Base-by-base conservation (phyloP, 2,113 vertebrate species). In the Microcebus jonahi region DNA sequence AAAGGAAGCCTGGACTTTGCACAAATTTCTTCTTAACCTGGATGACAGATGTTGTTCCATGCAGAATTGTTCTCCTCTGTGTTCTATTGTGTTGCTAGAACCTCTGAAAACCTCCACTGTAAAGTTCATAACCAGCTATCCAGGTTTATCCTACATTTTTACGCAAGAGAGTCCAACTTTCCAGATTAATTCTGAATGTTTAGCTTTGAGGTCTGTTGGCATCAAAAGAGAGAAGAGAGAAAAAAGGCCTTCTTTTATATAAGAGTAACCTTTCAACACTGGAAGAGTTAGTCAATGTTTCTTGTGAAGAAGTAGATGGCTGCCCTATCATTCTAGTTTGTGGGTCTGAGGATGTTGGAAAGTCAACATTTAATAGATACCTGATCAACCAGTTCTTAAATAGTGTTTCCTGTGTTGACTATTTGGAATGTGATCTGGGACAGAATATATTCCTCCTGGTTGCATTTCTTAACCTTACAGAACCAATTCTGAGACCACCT, bases 341-440 rank as follows among this genome's bases (percentile, higher is more conserved):
- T 81, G 99, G 99, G 2, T 92, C 98, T 0, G 99, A 99, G 97
- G 99, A 99, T 45, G 98, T 99, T 1, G 99, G 99, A 13, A 99
- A 99, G 93, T 99, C 99, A 0, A 99, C 99, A 0, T 99, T 99
- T 76, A 99, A 98, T 96, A 98, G 99, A 73, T 98, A 98, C 91
- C 98, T 99, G 39, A 99, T 99, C 67, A 99, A 99, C 95, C 99
- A 99, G 7, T 96, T 99, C 36, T 96, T 99, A 8, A 99, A 99
- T 90, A 99, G 98, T 96, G 99, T 99, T 53, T 97, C 99, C 5
- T 98, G 98, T 1, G 97, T 99, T 5, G 99, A 99, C 31, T 99
- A 99, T 90, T 88, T 99, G 98, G 99, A 99, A 42, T 99, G 99
- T 82, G 99, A 99, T 96, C 97, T 99, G 2, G 99, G 99, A 27